These are phyloP conservation scores for Caenorhabditis zanzibari DNA, from an alignment of 2,888 invertebrate genomes.

Conservation along the genomic window DNA sequence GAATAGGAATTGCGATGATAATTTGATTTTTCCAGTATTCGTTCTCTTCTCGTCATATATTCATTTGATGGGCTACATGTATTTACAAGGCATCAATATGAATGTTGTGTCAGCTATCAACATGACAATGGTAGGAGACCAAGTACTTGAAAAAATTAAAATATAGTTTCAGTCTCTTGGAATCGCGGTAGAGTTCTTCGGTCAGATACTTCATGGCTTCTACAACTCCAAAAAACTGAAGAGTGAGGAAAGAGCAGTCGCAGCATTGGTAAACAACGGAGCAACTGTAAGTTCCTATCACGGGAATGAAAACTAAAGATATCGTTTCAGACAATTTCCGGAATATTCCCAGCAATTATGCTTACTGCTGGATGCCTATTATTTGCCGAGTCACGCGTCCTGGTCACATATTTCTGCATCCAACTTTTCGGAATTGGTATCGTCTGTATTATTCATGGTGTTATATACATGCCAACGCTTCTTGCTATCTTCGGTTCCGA, in stretches of 20 bases:
- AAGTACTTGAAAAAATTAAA: not conserved
- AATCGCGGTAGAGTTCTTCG: constrained; percentile 60
- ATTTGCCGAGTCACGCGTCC: constrained; percentile 58
- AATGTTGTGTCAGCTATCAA: constrained; percentile 57
- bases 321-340: constrained; percentile 50
- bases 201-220: constrained; percentile 58
- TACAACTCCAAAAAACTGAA: constrained; percentile 55
- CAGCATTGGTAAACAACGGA: constrained; percentile 45
- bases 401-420: constrained; percentile 55
- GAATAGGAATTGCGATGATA: not conserved
- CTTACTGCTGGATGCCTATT: constrained; percentile 38
- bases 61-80: constrained; percentile 52
- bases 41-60: constrained; percentile 53
- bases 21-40: constrained; percentile 39
- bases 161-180: constrained; percentile 43
- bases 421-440: constrained; percentile 54
- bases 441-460: constrained; percentile 45
- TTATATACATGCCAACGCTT: constrained; percentile 53
- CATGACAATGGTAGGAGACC: constrained; percentile 45
- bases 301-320: not conserved
- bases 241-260: constrained; percentile 43
- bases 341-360: constrained; percentile 57
- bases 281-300: constrained; percentile 35
- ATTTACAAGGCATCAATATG: constrained; percentile 42
- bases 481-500: constrained; percentile 49